A percentile compares a stretch with the other conserved stretches of the same genome.
Conservation (phyloP, 2,888 invertebrate genomes). For the Venusia cambrica region DNA sequence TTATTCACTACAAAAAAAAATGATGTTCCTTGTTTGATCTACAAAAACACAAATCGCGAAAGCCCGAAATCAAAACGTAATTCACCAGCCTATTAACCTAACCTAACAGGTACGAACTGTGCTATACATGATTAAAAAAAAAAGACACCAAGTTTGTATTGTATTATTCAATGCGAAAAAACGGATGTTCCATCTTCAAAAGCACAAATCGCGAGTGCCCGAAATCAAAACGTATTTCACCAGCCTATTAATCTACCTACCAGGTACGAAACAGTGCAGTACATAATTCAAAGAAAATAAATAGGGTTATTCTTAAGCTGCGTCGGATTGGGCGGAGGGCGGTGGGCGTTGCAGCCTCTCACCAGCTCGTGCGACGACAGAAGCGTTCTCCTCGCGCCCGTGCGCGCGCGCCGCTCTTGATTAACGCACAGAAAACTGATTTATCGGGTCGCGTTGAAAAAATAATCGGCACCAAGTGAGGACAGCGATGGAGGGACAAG, state of each 20-base stretch:
- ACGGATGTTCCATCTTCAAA: no score
- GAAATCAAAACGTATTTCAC: conserved; percentile 47
- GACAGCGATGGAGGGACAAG: conserved; percentile 77
- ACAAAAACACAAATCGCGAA: no score
- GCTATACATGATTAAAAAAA: no score
- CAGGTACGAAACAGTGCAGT: conserved; percentile 50
- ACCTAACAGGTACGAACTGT: conserved; percentile 44
- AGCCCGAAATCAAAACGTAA: no score
- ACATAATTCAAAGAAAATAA: conserved; percentile 59
- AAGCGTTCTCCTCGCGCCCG: conserved; percentile 81
- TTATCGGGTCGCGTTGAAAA: conserved; percentile 79
- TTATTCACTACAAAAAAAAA: no score
- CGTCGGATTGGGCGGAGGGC: conserved; percentile 47
- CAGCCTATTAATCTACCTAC: conserved; percentile 36
- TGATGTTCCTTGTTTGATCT: no score
- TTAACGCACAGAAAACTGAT: conserved; percentile 74
- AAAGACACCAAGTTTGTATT: no score
- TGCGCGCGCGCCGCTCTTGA: conserved; percentile 64
- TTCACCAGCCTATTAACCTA: conserved; percentile 40
- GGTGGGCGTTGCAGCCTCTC: conserved; percentile 56
- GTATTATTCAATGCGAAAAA: no score
- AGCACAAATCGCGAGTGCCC: conserved; percentile 29
- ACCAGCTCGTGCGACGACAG: conserved; percentile 89
- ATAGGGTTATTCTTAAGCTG: conserved; percentile 44
- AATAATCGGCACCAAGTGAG: conserved; percentile 65